Base-by-base conservation (phyloP, 1,140 invertebrate species). In the Gryllus bimaculatus region DNA sequence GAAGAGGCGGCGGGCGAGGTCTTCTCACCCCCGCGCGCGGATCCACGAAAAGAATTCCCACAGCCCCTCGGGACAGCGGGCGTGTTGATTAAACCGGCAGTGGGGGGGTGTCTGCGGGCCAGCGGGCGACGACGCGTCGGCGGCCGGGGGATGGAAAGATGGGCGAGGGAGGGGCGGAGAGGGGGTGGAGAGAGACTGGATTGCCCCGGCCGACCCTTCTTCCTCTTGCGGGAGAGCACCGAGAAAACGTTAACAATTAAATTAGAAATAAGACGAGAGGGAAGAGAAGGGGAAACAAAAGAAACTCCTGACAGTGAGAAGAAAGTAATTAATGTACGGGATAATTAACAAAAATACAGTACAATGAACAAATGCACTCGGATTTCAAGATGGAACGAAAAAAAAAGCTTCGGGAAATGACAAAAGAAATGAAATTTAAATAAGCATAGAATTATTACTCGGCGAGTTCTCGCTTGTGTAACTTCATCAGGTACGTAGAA, bases 271-370 rank as follows among this genome's bases (percentile, higher is more conserved):
- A 66, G 54, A 66, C 54, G 18, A 18, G 54, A 66, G 54, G 18
- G 54, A 10, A 10, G 54, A 66, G 18, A 3, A 66, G 18, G 26
- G 26, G 10, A 66, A 10, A 66, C 54, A 66, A 66, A 66, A 66
- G 54, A 66, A 66, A 66, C 54, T 66, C 18, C 54, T 66, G 54
- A 18, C 54, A 66, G 54, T 66, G 54, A 66, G 54, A 66, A 66
- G 54, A 66, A 66, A 66, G 54, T 66, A 66, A 66, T 66, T 66
- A 66, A 66, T 66, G 54, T 66, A 66, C 54, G 54, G 54, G 54
- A 66, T 66, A 66, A 66, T 66, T 66, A 66, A 66, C 54, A 66
- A 66, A 66, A 66, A 66, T 66, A 66, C 18, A 66, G 54, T 13
- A 66, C 54, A 66, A 66, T 10, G 54, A 18, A 66, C 54, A 66